Conservation (phyloP, 2,113 vertebrate species). For the Ceratotherium simum region DNA sequence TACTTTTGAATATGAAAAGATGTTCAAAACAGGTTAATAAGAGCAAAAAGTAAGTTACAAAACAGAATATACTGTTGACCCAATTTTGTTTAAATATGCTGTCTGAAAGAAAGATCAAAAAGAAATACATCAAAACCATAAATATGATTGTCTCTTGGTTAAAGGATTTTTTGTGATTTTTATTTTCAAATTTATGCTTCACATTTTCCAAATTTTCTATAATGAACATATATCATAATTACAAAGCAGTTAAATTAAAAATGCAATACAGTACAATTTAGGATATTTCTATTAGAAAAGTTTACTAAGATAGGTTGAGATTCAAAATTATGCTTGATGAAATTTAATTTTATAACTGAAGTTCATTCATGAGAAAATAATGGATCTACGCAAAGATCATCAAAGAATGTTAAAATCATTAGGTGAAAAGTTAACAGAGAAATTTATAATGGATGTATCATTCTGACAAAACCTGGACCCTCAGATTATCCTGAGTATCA, state of each 20-base stretch:
- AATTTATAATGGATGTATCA: not conserved
- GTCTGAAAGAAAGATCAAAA: not conserved
- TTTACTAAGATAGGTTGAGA: not conserved
- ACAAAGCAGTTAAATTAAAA: not conserved
- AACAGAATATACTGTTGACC: not conserved
- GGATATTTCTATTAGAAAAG: not conserved
- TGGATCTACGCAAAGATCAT: not conserved
- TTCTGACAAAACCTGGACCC: not conserved
- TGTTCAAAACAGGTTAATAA: not conserved
- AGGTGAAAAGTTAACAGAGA: not conserved
- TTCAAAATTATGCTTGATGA: not conserved
- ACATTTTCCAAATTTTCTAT: not conserved
- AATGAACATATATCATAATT: not conserved
- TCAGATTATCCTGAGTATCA: not conserved
- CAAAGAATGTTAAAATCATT: not conserved
- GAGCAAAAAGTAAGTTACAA: not conserved
- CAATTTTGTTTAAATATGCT: not conserved
- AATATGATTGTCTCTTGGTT: not conserved
- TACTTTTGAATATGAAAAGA: not conserved
- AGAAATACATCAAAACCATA: not conserved
- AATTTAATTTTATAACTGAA: not conserved
- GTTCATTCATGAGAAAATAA: not conserved
- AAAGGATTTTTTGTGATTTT: not conserved
- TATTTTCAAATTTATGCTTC: not conserved
- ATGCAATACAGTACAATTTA: not conserved